Evolutionary conservation across 2,797 vertebrate genomes (phyloP).

Genomic region (Propithecus deckenii): DNA sequence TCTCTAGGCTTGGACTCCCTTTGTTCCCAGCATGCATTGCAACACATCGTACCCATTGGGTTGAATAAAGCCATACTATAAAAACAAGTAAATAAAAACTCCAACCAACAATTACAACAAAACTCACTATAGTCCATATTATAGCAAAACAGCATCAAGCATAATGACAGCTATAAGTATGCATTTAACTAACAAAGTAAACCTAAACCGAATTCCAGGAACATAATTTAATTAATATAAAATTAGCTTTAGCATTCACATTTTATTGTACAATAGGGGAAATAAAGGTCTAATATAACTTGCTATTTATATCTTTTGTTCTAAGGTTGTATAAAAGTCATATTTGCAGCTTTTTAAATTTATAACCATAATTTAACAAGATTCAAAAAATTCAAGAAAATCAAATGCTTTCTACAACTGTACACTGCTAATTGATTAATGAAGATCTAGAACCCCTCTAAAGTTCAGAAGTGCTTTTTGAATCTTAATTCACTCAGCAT

Average conservation of each 20-base stretch:
- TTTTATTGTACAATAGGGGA: not conserved
- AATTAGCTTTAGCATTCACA: not conserved
- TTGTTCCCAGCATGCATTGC: not conserved
- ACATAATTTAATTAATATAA: constrained; percentile 14
- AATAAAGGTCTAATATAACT: constrained; percentile 22
- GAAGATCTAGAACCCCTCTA: not conserved
- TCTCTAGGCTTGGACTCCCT: not conserved
- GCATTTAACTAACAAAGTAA: not conserved
- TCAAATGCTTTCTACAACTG: not conserved
- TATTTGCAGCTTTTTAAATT: not conserved
- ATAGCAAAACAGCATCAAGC: not conserved
- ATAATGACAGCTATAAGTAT: not conserved
- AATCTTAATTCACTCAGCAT: not conserved
- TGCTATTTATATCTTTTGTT: not conserved
- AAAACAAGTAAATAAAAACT: not conserved
- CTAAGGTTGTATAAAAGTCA: not conserved
- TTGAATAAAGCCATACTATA: not conserved
- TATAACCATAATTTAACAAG: not conserved
- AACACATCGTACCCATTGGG: not conserved
- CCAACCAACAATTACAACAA: not conserved
- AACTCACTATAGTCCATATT: not conserved
- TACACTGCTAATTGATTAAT: not conserved
- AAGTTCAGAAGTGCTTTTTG: not conserved
- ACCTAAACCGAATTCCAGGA: not conserved
- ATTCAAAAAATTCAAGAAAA: constrained; percentile 24